Base-by-base conservation (phyloP, 2,113 vertebrate species). In the Gallinago paraguaiae region DNA sequence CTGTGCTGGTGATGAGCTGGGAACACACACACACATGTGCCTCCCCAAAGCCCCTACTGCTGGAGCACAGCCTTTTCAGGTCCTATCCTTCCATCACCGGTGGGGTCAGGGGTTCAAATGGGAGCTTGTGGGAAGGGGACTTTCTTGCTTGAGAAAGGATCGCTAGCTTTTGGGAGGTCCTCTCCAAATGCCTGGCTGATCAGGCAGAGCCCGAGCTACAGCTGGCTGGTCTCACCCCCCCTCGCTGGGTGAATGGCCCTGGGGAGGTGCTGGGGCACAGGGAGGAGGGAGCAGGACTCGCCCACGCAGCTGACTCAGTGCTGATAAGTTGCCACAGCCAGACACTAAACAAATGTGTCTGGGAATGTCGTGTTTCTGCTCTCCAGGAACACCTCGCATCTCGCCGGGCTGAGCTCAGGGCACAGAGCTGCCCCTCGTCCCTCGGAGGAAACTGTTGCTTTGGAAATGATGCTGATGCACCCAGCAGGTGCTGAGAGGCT, bases 271-370 rank as follows among this genome's bases (percentile, higher is more conserved):
- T 53, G 75, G 75, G 85, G 75, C 39, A 75, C 25, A 25, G 15
- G 80, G 22, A 83, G n/a, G 33, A 51, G 43, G 45, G 37, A 51
- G 46, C 28, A 71, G 28, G 41, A 31, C 63, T 94, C 85, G 67
- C 64, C 85, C 89, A 85, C 89, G 17, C 75, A 27, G 35, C 37
- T 88, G 89, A 92, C 89, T 89, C 69, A 61, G 9, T 12, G 59
- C 69, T 71, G 85, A 94, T 80, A 88, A 94, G 51, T 51, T 6
- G 4, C 69, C 39, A 33, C 51, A 65, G 68, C 68, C 68, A 88
- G 93, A 88, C 63, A 43, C 45, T 60, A n/a, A 84, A 88, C 68
- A 69, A 70, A 75, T 22, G n/a, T 53, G 84, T 59, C 88, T 70
- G 80, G 68, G 56, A 94, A 94, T 22, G 43, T 41, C 11, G 2